These are phyloP conservation scores for Amblyraja radiata DNA, from an alignment of 2,797 vertebrate species.

Conservation along the genomic window DNA sequence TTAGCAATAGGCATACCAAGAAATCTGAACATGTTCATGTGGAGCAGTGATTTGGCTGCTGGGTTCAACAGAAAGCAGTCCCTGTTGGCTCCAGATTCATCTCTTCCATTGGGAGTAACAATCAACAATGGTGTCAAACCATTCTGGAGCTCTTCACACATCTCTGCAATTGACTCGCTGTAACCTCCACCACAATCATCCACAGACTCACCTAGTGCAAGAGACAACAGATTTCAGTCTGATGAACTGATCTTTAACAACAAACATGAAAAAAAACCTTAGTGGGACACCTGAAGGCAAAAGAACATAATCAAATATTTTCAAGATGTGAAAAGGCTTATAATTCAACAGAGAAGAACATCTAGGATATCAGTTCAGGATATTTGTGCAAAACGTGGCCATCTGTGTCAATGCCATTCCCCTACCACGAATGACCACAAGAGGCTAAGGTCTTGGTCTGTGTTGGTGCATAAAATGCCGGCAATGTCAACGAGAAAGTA, in stretches of 20 bases:
- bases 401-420: not conserved
- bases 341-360: not conserved
- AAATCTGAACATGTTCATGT: slow-evolving; percentile 98
- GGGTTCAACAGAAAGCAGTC: slow-evolving; percentile 96
- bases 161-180: slow-evolving; percentile 96
- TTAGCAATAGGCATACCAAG: slow-evolving; percentile 64
- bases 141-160: slow-evolving; percentile 98
- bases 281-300: not conserved
- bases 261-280: not conserved
- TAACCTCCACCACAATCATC: slow-evolving; percentile 97
- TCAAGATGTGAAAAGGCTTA: not conserved
- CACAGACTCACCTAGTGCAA: slow-evolving; percentile 81
- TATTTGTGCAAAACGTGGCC: not conserved
- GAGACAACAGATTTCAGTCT: not conserved
- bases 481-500: not conserved
- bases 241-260: not conserved
- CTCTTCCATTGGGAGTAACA: slow-evolving; percentile 92
- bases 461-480: not conserved
- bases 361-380: not conserved
- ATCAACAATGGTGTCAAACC: slow-evolving; percentile 91
- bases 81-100: slow-evolving; percentile 95
- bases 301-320: not conserved
- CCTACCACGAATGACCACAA: not conserved
- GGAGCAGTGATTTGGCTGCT: slow-evolving; percentile 78
- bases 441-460: not conserved